Conservation (phyloP, 2,888 invertebrate genomes). For the Apodemia mormo region DNA sequence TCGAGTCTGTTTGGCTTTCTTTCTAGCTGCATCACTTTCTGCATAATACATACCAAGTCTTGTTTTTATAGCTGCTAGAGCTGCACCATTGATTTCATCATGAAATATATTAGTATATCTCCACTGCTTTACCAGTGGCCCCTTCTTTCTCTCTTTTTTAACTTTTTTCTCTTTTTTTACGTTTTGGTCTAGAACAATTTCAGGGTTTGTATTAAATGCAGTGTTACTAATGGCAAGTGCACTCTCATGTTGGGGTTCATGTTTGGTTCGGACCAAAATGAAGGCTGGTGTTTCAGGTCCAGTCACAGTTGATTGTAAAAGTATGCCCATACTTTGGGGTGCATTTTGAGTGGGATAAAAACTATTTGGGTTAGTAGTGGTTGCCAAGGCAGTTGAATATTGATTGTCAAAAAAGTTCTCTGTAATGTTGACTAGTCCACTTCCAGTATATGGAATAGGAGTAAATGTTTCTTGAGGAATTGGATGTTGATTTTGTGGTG, state of each 20-base stretch:
- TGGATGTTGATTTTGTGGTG: slow-evolving; percentile 44
- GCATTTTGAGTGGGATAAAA: slow-evolving; percentile 73
- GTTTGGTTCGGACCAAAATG: slow-evolving; percentile 69
- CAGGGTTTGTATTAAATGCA: slow-evolving; percentile 49
- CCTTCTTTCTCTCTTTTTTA: slow-evolving; percentile 70
- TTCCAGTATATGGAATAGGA: slow-evolving; percentile 68
- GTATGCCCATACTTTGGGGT: slow-evolving; percentile 68
- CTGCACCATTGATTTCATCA: slow-evolving; percentile 79
- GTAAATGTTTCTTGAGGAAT: slow-evolving; percentile 59
- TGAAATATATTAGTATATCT: slow-evolving; percentile 81
- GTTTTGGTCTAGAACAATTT: slow-evolving; percentile 43
- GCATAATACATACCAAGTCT: slow-evolving; percentile 77
- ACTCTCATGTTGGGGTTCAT: slow-evolving; percentile 60
- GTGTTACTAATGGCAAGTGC: slow-evolving; percentile 56
- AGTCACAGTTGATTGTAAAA: slow-evolving; percentile 63
- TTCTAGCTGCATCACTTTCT: slow-evolving; percentile 74
- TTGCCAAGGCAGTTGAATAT: slow-evolving; percentile 64
- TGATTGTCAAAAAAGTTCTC: slow-evolving; percentile 78
- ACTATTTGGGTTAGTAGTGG: slow-evolving; percentile 58
- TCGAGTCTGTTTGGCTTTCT: slow-evolving; percentile 70
- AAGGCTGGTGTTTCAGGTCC: slow-evolving; percentile 64
- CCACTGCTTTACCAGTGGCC: slow-evolving; percentile 80
- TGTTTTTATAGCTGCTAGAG: slow-evolving; percentile 77
- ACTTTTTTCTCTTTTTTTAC: slow-evolving; percentile 55
- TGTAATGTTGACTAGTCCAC: slow-evolving; percentile 72